Base-by-base conservation (phyloP, 2,797 vertebrate genomes). In the Stomatorhinus walkeri region DNA sequence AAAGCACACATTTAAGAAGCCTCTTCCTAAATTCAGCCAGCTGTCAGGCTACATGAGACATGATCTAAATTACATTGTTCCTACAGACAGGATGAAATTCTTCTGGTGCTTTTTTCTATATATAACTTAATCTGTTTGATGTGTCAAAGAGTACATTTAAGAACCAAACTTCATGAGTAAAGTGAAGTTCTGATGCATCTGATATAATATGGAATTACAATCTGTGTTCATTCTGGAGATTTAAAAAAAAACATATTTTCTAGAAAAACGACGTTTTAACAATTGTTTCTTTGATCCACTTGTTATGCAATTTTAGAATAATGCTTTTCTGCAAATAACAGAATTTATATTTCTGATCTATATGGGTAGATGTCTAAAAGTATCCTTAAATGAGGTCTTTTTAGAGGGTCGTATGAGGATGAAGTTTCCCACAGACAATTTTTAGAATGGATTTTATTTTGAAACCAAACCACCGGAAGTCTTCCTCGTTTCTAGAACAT, bases 361-460 rank as follows among this genome's bases (percentile, higher is more conserved):
- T 14, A 76, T 76, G n/a, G 81, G n/a, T 49, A 76, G 32, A 76
- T 40, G 68, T 76, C 68, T 61, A 61, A 3, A 8, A 3, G 22
- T 61, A 8, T 68, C 22, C 61, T 12, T 68, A 68, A 10, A 32
- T 32, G 61, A 68, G 59, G 24, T 24, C 32, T 36, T 16, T 76
- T 79, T 16, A 43, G 72, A n/a, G 14, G 72, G 32, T 43, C 19
- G 28, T 72, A 72, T 40, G 32, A 32, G 3, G 32, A 40, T 14
- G 14, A 76, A 76, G 36, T 16, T 40, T 12, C 14, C 4, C 32
- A 76, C 14, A 76, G 68, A 76, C 12, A 32, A 36, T 16, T 72
- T 72, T 72, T 8, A 46, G 54, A 12, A 1, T 40, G 49, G 28
- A 85, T 51, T 72, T 87, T 89, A 89, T 89, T 90, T 87, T 90